Evolutionary conservation across 2,888 invertebrate genomes (phyloP).

Genomic region (Oscheius sp.): DNA sequence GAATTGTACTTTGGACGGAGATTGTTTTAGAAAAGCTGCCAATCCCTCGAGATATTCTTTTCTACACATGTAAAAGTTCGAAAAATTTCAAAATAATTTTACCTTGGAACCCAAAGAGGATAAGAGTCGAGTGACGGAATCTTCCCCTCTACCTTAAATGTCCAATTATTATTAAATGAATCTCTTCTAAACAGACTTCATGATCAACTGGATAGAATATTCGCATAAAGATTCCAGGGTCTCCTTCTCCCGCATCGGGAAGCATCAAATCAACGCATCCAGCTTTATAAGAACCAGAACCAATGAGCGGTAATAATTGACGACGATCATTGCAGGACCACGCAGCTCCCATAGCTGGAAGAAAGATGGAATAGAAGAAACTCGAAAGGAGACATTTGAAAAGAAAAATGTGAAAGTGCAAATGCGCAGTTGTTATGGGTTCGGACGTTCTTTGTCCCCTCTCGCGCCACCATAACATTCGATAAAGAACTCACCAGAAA

Average conservation of each 20-base stretch:
- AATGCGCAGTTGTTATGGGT: background rate
- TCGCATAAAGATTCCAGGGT: slow-evolving; percentile 75
- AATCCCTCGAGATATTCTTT: slow-evolving; percentile 75
- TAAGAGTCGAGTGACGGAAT: slow-evolving; percentile 70
- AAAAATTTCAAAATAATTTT: too few species aligned
- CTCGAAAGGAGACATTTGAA: background rate
- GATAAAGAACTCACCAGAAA: slow-evolving; percentile 16
- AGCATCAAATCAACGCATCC: slow-evolving; percentile 77
- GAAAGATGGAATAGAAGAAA: background rate
- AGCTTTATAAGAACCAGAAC: slow-evolving; percentile 68
- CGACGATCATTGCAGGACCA: slow-evolving; percentile 32
- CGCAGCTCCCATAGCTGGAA: slow-evolving; percentile 18
- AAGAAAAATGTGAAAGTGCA: too few species aligned
- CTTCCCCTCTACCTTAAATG: slow-evolving; percentile 59
- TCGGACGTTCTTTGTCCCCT: slow-evolving; percentile 6
- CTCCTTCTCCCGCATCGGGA: slow-evolving; percentile 71
- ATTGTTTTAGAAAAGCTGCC: slow-evolving; percentile 70
- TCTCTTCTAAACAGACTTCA: slow-evolving; percentile 54
- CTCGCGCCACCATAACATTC: slow-evolving; percentile 12
- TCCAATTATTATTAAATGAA: background rate
- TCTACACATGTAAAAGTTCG: slow-evolving; percentile 71
- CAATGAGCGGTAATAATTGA: slow-evolving; percentile 38
- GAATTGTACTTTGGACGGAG: slow-evolving; percentile 59
- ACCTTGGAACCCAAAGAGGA: slow-evolving; percentile 74
- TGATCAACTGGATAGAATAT: slow-evolving; percentile 76